A percentile compares a stretch with the other conserved stretches of the same genome.
These are phyloP conservation scores for Brachionus asplanchnoidis DNA, from an alignment of 1,140 invertebrate species.

Conservation along the genomic window DNA sequence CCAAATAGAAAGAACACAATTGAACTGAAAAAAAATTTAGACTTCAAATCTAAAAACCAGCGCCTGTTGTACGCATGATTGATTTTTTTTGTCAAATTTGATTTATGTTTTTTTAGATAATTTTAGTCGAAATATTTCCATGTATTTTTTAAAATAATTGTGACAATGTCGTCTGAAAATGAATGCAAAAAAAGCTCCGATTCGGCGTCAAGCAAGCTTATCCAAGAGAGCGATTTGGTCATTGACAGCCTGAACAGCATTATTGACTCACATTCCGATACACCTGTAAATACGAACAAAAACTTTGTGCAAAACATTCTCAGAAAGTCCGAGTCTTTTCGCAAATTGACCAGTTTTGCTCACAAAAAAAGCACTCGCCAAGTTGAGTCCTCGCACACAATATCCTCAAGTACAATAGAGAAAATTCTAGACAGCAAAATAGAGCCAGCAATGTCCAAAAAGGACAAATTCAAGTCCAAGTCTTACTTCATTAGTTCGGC, in stretches of 20 bases:
- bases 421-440: not conserved
- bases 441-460: not conserved
- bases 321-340: conserved; percentile 3
- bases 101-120: not conserved
- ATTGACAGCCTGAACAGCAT: not conserved
- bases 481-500: conserved; percentile 16
- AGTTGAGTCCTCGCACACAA: not conserved
- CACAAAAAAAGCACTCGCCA: not conserved
- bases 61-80: not conserved
- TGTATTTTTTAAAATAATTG: not conserved
- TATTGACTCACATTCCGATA: conserved; percentile 16
- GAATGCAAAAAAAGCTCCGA: not conserved
- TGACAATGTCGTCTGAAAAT: not conserved
- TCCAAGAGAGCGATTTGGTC: not conserved
- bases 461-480: conserved; percentile 16
- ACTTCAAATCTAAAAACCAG: not conserved
- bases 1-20: not conserved
- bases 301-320: conserved; percentile 18
- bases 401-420: not conserved
- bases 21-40: not conserved
- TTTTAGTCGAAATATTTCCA: not conserved
- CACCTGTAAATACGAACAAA: not conserved
- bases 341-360: not conserved
- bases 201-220: not conserved
- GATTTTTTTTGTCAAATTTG: not conserved